These are phyloP conservation scores for Margaritifera margaritifera DNA, from an alignment of 2,888 invertebrate genomes.

Conservation along the genomic window DNA sequence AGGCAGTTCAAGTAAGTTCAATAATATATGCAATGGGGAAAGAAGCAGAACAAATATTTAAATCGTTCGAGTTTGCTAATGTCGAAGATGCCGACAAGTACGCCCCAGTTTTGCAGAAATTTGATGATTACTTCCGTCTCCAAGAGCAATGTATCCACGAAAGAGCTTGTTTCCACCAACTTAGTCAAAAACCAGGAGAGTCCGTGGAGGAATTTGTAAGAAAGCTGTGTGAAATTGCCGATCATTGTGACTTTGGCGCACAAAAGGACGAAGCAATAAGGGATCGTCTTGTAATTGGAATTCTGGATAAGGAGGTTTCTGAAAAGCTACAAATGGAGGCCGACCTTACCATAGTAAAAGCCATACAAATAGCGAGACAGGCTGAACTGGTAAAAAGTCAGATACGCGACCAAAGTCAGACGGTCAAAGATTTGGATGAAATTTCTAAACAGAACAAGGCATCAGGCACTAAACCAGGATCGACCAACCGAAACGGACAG, in stretches of 20 bases:
- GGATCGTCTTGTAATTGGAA: slow-evolving; percentile 20
- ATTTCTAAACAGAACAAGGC: background rate
- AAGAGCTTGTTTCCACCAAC: slow-evolving; percentile 10
- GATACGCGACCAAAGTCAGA: slow-evolving; percentile 6
- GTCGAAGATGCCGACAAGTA: slow-evolving; percentile 13
- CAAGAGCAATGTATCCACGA: slow-evolving; percentile 22
- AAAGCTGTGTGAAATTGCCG: slow-evolving; percentile 20
- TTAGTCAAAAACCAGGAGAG: slow-evolving; percentile 12
- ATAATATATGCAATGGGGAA: slow-evolving; percentile 18
- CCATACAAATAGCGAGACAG: slow-evolving; percentile 10
- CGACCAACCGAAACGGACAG: too few species aligned
- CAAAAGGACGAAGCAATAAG: slow-evolving; percentile 16
- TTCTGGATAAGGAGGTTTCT: slow-evolving; percentile 13
- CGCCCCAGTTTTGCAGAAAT: slow-evolving; percentile 17
- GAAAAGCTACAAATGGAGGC: slow-evolving; percentile 18
- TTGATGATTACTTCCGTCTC: slow-evolving; percentile 21
- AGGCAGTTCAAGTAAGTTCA: slow-evolving; percentile 17
- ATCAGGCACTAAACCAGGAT: background rate
- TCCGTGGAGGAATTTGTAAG: slow-evolving; percentile 17
- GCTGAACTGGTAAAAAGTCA: slow-evolving; percentile 21
- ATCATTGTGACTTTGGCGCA: slow-evolving; percentile 20
- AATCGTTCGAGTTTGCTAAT: slow-evolving; percentile 12
- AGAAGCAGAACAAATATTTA: slow-evolving; percentile 18
- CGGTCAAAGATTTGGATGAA: slow-evolving; percentile 3
- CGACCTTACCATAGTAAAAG: slow-evolving; percentile 11